Conservation (phyloP, 2,797 vertebrate species). For the Hylomyscus alleni region DNA sequence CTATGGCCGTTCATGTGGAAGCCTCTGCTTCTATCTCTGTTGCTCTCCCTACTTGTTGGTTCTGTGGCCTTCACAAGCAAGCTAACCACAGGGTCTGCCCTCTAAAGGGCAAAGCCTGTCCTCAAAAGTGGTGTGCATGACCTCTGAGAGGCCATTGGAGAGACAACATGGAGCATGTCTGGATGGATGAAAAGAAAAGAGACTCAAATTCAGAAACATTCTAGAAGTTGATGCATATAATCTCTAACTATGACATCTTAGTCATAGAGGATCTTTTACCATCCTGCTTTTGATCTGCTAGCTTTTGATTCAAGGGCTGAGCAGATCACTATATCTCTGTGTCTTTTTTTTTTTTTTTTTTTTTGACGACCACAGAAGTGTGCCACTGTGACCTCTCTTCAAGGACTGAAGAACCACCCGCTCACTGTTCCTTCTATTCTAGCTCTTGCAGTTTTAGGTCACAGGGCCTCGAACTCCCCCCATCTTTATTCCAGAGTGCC, state of each 20-base stretch:
- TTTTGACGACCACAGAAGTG: neutral
- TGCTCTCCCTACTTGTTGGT: neutral
- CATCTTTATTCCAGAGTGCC: neutral
- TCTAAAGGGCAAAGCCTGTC: neutral
- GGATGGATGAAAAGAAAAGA: neutral
- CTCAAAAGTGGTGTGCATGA: neutral
- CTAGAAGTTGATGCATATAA: neutral
- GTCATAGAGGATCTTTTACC: neutral
- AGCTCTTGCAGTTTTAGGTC: neutral
- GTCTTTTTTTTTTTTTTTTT: neutral
- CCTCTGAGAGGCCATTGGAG: neutral
- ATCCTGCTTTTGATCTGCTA: neutral
- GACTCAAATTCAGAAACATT: neutral
- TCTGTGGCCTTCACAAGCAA: neutral
- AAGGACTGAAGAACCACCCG: neutral
- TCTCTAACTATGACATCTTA: neutral
- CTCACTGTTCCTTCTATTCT: neutral
- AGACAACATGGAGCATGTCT: neutral
- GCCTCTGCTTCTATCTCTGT: neutral
- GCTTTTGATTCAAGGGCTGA: neutral
- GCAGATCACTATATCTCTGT: neutral
- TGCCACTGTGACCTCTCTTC: neutral
- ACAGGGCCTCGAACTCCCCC: neutral
- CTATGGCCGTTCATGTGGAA: neutral
- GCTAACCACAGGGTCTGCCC: fast-evolving